Evolutionary conservation across 2,888 invertebrate genomes (phyloP), one percentile per base, ranked within the genome.

Genomic region (Onthophagus sagittarius): DNA sequence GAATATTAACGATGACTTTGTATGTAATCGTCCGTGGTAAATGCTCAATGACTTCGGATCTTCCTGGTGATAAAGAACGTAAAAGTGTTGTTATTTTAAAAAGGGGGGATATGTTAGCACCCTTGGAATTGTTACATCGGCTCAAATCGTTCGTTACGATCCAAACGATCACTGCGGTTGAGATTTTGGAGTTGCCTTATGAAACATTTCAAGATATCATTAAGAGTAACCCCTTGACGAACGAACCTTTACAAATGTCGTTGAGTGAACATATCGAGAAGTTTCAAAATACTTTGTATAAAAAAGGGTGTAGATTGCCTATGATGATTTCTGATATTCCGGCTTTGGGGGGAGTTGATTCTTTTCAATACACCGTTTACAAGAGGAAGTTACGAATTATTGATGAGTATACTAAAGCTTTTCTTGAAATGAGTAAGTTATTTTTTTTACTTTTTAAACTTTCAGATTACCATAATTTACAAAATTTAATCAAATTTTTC

Each of bases 11-110:
- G 7, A 39, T 71, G 62, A 73, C 71, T 5, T 33, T 78, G 11
- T 73, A 77, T 53, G 67, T 77, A 15, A 75, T 78, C 5, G 39
- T 77, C 3, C 73, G 77, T 70, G 78, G 78, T 9, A 77, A 75
- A 63, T 77, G 77, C 62, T 13, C 70, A 15, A 70, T 74, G 72
- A 69, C 14, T 5, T 77, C 77, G 2, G 32, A 62, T 15, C 71
- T 78, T 62, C 71, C 77, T 13, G 77, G 77, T 6, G 78, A 78
- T 70, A 39, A 53, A 5, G 76, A 76, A 62, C 72, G 75, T 31
- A 39, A 67, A n/a, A 63, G 9, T 0, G 73, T 67, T 6, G 63
- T 74, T 4, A 75, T 74, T 7, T 64, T 77, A 70, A 76, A 75
- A 39, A 71, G 75, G 14, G 77, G 76, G 9, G 74, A 76, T 32